These are phyloP conservation scores for Cyclargus thomasi DNA, from an alignment of 1,140 invertebrate genomes.

Conservation along the genomic window DNA sequence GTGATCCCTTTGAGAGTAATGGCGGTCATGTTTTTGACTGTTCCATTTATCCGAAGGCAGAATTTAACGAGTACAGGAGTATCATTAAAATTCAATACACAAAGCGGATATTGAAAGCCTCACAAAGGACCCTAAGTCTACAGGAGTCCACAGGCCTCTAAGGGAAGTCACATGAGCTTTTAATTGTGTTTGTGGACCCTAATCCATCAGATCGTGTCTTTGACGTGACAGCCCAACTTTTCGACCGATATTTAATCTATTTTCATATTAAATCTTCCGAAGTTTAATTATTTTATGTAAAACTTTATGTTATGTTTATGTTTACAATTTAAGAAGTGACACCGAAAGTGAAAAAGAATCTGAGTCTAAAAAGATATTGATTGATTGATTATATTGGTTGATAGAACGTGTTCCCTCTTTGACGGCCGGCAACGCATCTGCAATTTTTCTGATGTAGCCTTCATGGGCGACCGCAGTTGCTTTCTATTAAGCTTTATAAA, in stretches of 20 bases:
- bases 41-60: conserved; percentile 6
- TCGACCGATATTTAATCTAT: neutral
- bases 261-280: too few relatives aligned
- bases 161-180: conserved; percentile 39
- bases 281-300: too few relatives aligned
- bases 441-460: too few relatives aligned
- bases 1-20: neutral
- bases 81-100: conserved; percentile 44
- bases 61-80: conserved; percentile 22
- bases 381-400: too few relatives aligned
- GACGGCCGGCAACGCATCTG: too few relatives aligned
- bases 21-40: conserved; percentile 7
- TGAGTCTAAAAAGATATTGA: too few relatives aligned
- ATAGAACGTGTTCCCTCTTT: too few relatives aligned
- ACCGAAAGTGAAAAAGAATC: too few relatives aligned
- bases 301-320: too few relatives aligned
- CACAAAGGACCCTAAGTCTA: conserved; percentile 45
- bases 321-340: too few relatives aligned
- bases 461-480: too few relatives aligned
- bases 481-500: too few relatives aligned
- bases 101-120: conserved; percentile 48
- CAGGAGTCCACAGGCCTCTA: conserved; percentile 31
- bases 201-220: conserved; percentile 26
- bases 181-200: conserved; percentile 60
- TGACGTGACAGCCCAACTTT: conserved; percentile 2